Evolutionary conservation across 2,113 vertebrate species (phyloP), one percentile per base, ranked within the genome.

Genomic region (Apaloderma vittatum): DNA sequence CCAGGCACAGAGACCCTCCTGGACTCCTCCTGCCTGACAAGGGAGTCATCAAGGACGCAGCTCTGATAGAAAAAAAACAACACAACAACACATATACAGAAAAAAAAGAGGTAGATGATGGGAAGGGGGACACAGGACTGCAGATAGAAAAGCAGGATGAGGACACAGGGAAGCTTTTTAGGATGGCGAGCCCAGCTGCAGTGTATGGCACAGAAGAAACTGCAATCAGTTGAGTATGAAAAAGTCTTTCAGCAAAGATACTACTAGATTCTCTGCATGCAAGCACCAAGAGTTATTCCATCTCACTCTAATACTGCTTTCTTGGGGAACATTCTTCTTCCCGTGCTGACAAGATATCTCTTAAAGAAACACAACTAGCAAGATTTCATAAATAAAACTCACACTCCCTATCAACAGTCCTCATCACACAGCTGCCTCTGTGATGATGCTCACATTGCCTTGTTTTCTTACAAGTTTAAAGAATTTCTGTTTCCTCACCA

Each of bases 391-490:
- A 78, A 36, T 21, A 68, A 75, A 85, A 34, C 40, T 5, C 8
- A 20, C 30, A 17, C 32, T 85, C 52, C 62, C 57, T 57, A 61
- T 71, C 19, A 2, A 77, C 18, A 83, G 22, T 34, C 32, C 21
- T 24, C 45, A 81, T 94, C 72, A 75, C 58, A 66, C 45, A 86
- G 68, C 36, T 80, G 86, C 57, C 59, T 26, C 36, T 74, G 36
- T 43, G 49, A 88, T 0, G 0, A 83, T 55, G 61, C 77, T 87
- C 84, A 49, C 54, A 66, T 18, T 55, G 85, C 66, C 77, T 91
- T 94, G 77, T 94, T 96, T 95, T 91, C 88, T 66, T 95, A 87
- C 73, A 93, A 91, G 57, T 93, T 89, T 91, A 70, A 94, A 94
- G 83, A 91, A 94, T 91, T 92, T 84, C 75, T 94, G 49, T 97